phyloP scores from a whole-genome alignment of 1,140 invertebrate genomes.

The Tenebrio molitor region DNA sequence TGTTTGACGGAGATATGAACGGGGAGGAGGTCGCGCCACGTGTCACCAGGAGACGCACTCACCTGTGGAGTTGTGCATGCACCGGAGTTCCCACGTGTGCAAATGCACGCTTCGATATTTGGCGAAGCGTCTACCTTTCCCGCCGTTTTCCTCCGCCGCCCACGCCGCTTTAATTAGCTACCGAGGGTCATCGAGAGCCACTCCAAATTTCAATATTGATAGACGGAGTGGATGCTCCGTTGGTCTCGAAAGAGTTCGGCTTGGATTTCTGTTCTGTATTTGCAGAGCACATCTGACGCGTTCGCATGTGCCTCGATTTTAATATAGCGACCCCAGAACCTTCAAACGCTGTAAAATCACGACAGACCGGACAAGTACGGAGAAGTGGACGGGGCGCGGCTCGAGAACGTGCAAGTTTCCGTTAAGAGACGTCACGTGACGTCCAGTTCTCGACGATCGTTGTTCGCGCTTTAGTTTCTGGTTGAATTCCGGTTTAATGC shows the following conservation, averaged over 20 bases:
- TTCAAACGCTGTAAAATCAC: too few species aligned
- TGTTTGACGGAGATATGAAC: conserved; percentile 45
- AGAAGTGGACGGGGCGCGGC: too few species aligned
- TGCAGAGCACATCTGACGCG: conserved; percentile 22
- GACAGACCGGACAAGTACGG: too few species aligned
- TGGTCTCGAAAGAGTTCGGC: conserved; percentile 39
- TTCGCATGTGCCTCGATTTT: conserved; percentile 23
- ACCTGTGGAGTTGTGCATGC: conserved; percentile 32
- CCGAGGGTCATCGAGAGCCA: conserved; percentile 37
- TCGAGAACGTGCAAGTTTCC: too few species aligned
- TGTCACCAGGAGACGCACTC: conserved; percentile 40
- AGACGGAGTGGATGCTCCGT: conserved; percentile 42
- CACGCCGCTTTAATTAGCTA: conserved; percentile 39
- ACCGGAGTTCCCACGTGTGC: conserved; percentile 35
- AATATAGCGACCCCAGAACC: conserved; percentile 39
- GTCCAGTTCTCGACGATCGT: too few species aligned
- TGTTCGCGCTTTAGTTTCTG: too few species aligned
- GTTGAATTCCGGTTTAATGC: too few species aligned
- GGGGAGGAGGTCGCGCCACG: conserved; percentile 19
- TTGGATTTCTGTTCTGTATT: conserved; percentile 39
- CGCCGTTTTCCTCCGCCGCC: neutral
- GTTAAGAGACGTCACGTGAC: too few species aligned
- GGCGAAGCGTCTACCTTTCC: neutral
- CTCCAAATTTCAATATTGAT: conserved; percentile 52
- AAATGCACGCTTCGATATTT: conserved; percentile 13